Evolutionary conservation across 2,888 invertebrate genomes (phyloP), one percentile per base, ranked within the genome.

Genomic region (Phaedon cochleariae): DNA sequence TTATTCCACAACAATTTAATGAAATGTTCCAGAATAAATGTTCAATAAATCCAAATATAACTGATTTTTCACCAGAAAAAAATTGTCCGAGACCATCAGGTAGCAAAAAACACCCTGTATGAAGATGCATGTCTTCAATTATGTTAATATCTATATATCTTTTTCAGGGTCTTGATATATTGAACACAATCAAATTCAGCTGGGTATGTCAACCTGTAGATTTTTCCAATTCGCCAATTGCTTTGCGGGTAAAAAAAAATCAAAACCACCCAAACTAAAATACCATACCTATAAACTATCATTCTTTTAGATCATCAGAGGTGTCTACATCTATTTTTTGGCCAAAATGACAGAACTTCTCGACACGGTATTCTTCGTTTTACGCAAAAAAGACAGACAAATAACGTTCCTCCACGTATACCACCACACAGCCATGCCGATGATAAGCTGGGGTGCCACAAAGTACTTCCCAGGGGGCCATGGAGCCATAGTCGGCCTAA

Each of bases 161-260:
- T 48, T 86, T 87, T 55, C 84, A 92, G 90, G 92, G 91, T 60
- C 85, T 93, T 57, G 89, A 89, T 71, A 89, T 87, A 0, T 94
- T 92, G 9, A 95, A 95, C 95, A 85, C 92, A 70, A 86, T 86
- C 67, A 89, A 90, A 67, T 97, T 96, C 85, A 95, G 91, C 84
- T 93, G 94, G 89, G 91, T 90, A 77, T 97, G 97, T 82, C 93
- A 97, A 83, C 94, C 96, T 2, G 95, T 97, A 0, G 96, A 97
- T 83, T 92, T 89, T 78, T 93, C 96, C 0, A 85, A 85, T 48
- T 83, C 88, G 1, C 92, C 93, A 1, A 88, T 90, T 78, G 95
- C 94, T 12, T 83, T 95, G 69, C 87, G 94, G 84, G 96, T 96
- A 87, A 86, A 87, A 15, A 26, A 58, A 15, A 3, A 41, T 41